A percentile compares a stretch with the other conserved stretches of the same genome.
Conservation (phyloP, 1,140 invertebrate genomes). For the Papilio machaon region DNA sequence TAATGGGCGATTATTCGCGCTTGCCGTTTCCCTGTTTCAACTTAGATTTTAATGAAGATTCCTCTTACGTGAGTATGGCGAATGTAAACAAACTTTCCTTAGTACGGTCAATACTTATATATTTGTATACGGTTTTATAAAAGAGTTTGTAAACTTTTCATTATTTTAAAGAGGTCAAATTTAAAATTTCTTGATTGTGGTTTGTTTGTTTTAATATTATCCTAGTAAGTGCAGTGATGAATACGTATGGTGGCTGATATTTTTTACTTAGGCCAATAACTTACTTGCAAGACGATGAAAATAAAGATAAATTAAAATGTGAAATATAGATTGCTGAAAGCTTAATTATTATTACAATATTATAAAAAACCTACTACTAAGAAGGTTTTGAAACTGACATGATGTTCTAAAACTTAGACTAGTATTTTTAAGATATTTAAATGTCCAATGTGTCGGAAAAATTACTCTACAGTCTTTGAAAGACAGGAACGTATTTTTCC, state of each 20-base stretch:
- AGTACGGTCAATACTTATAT: conserved; percentile 20
- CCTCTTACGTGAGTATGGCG: conserved; percentile 11
- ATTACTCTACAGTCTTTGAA: conserved; percentile 6
- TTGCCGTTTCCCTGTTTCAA: conserved; percentile 37
- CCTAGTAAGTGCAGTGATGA: background rate
- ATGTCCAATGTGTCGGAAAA: background rate
- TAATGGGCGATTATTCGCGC: conserved; percentile 61
- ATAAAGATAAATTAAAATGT: no score
- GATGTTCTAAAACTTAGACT: no score
- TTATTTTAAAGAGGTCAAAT: background rate
- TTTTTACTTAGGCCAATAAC: background rate
- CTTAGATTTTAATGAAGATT: conserved; percentile 37
- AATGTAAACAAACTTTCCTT: conserved; percentile 20
- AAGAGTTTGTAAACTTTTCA: background rate
- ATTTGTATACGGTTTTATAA: conserved; percentile 14
- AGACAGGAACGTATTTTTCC: conserved; percentile 30
- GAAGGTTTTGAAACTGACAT: background rate
- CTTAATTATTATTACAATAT: no score
- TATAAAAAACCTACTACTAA: no score
- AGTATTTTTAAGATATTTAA: background rate
- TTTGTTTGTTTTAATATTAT: conserved; percentile 9
- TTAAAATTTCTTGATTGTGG: background rate
- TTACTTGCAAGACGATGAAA: background rate
- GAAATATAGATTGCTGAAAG: no score
- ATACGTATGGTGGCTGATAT: background rate